phyloP scores from a whole-genome alignment of 2,888 invertebrate genomes.

The Papilio demoleus region DNA sequence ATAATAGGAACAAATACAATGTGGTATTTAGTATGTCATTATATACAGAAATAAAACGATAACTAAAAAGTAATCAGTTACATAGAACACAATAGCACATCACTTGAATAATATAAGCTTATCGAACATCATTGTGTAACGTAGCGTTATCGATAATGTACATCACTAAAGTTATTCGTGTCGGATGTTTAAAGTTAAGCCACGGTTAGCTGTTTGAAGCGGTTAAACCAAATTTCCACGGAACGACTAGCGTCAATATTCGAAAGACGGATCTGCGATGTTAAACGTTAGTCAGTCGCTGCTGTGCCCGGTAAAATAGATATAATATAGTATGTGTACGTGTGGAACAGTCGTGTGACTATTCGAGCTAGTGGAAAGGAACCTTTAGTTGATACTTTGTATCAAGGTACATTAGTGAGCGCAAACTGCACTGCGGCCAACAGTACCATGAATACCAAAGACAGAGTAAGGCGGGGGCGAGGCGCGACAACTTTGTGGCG shows the following conservation, averaged over 20 bases:
- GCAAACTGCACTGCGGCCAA: conserved; percentile 53
- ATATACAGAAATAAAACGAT: not conserved
- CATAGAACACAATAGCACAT: conserved; percentile 4
- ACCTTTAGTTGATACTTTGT: conserved; percentile 66
- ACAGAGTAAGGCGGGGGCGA: conserved; percentile 39
- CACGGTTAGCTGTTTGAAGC: conserved; percentile 60
- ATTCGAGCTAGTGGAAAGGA: not conserved
- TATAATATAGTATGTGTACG: too few relatives aligned
- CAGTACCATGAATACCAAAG: conserved; percentile 54
- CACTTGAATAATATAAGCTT: conserved; percentile 23
- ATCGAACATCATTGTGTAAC: conserved; percentile 1
- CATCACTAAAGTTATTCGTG: conserved; percentile 49
- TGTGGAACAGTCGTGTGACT: not conserved
- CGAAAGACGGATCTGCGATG: not conserved
- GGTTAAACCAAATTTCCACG: conserved; percentile 44
- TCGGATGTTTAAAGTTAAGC: conserved; percentile 49
- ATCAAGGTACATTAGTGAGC: conserved; percentile 68
- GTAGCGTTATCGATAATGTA: conserved; percentile 12
- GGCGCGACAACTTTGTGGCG: conserved; percentile 52
- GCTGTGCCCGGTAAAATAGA: too few relatives aligned
- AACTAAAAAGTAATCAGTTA: not conserved
- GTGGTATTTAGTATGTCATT: not conserved
- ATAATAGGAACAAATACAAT: not conserved
- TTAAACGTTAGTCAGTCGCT: not conserved
- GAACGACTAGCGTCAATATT: not conserved